Evolutionary conservation across 2,113 vertebrate genomes (phyloP).

Genomic region (Psilopsiagon aymara): DNA sequence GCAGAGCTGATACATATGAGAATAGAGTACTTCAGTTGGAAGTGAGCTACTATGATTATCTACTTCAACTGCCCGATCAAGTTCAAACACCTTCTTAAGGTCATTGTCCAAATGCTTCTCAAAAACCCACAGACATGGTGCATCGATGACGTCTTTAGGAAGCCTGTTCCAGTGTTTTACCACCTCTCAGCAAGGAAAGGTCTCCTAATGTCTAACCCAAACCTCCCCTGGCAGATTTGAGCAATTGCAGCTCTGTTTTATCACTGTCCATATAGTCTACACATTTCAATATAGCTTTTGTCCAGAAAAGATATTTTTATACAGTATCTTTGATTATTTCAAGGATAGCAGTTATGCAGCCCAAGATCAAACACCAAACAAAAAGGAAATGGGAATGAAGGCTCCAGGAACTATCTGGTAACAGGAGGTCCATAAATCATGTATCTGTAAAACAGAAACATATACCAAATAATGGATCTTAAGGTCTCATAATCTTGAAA

Average conservation of each 20-base stretch:
- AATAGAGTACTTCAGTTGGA: neutral
- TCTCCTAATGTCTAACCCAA: neutral
- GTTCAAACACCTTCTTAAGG: neutral
- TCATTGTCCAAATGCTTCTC: neutral
- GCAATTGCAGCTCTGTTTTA: neutral
- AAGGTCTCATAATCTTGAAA: neutral
- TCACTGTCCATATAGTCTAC: neutral
- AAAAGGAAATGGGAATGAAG: neutral
- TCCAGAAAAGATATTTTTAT: neutral
- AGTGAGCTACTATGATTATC: rapidly evolving
- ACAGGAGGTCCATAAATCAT: neutral
- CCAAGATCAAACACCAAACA: neutral
- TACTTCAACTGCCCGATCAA: neutral
- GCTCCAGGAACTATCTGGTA: neutral
- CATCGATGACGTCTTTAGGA: neutral
- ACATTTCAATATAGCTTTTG: neutral
- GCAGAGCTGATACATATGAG: neutral
- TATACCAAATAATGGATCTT: neutral
- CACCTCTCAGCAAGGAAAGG: neutral
- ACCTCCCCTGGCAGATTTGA: neutral
- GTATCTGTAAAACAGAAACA: neutral
- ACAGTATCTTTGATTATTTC: neutral
- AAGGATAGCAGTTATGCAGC: neutral
- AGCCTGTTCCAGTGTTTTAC: neutral
- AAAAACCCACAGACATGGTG: neutral